Conservation (phyloP, 1,140 invertebrate genomes). For the Colletes gigas region DNA sequence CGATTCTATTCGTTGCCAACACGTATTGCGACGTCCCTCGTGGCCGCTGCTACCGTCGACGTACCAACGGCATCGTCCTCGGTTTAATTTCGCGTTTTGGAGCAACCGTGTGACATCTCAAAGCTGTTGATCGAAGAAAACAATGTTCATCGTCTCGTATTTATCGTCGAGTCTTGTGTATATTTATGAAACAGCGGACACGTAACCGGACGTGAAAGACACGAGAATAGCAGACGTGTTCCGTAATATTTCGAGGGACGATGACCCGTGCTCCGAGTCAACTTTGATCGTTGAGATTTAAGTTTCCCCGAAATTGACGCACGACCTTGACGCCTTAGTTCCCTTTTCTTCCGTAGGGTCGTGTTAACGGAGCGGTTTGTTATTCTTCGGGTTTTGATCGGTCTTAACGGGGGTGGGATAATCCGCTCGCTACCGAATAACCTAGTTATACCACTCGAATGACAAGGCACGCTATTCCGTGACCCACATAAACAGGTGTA, state of each 20-base stretch:
- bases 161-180: constrained; percentile 4
- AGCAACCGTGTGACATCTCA: neutral
- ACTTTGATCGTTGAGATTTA: neutral
- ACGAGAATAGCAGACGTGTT: neutral
- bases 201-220: too few relatives aligned
- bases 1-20: neutral
- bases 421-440: constrained; percentile 17
- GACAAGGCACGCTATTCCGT: constrained; percentile 19
- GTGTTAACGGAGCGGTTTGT: neutral
- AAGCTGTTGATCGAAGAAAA: too few relatives aligned
- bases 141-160: too few relatives aligned
- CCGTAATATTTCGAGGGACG: neutral
- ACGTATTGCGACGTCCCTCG: neutral
- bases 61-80: neutral
- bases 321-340: too few relatives aligned
- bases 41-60: neutral
- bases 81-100: neutral
- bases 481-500: constrained; percentile 39
- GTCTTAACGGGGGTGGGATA: neutral
- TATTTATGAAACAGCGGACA: neutral
- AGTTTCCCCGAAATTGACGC: constrained; percentile 4
- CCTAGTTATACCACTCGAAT: constrained; percentile 32
- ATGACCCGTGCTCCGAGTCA: neutral
- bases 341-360: neutral
- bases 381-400: neutral